A percentile compares a stretch with the other conserved stretches of the same genome.
phyloP scores from a whole-genome alignment of 2,797 vertebrate genomes.

The Cyprinodon diabolis region DNA sequence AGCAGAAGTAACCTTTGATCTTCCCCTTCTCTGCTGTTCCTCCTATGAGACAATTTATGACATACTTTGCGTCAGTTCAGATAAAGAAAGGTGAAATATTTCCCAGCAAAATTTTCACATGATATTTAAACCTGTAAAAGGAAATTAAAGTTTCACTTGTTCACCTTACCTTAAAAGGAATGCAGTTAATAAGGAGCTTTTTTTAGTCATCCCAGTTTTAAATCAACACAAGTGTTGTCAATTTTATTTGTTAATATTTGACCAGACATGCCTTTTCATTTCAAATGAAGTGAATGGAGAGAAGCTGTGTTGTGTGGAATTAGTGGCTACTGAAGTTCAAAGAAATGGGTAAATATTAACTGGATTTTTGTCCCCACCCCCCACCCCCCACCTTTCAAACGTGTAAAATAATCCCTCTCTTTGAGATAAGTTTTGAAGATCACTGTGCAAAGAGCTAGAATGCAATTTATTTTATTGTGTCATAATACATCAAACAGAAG shows the following conservation, averaged over 20 bases:
- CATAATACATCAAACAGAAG: neutral
- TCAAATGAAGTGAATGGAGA: neutral
- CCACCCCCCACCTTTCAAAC: constrained; percentile 20
- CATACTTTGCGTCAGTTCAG: neutral
- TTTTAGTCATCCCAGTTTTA: too few relatives aligned
- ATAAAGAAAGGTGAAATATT: neutral
- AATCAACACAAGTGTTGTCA: neutral
- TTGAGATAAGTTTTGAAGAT: neutral
- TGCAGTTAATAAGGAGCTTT: neutral
- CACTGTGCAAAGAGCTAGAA: neutral
- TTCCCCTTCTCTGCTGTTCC: neutral
- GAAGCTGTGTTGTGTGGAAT: neutral
- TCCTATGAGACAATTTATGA: neutral
- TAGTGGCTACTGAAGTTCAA: constrained; percentile 7
- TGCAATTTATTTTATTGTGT: neutral
- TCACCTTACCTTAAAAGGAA: neutral
- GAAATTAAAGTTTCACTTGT: neutral
- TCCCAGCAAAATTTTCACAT: neutral
- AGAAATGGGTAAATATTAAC: constrained; percentile 21
- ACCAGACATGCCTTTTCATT: neutral
- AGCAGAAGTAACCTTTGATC: neutral
- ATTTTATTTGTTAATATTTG: neutral
- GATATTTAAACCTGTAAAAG: neutral
- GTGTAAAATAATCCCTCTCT: neutral
- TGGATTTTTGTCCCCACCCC: neutral